Conservation (phyloP, 2,888 invertebrate species). For the Euclidia mi region DNA sequence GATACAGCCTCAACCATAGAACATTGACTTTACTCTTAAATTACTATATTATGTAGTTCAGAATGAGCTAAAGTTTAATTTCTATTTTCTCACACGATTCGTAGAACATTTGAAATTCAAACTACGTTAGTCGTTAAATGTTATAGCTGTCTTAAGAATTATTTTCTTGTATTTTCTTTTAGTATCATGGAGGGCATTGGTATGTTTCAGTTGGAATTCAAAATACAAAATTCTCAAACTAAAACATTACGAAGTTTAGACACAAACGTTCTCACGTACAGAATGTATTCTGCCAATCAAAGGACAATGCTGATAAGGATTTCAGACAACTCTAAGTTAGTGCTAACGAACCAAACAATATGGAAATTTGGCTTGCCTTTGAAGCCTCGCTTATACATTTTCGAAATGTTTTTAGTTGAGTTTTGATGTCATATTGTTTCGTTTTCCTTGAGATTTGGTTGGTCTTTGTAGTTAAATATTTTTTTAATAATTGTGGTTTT, state of each 20-base stretch:
- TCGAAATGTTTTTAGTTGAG: conserved; percentile 43
- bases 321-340: conserved; percentile 50
- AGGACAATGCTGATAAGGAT: conserved; percentile 37
- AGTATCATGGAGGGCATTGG: neutral
- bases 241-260: neutral
- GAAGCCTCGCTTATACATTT: conserved; percentile 44
- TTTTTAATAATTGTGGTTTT: no score
- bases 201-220: neutral
- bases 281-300: conserved; percentile 49
- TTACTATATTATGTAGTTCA: no score
- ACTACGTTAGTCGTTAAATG: no score
- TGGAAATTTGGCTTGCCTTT: conserved; percentile 52
- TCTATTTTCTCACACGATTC: no score
- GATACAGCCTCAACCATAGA: no score
- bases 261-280: conserved; percentile 7
- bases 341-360: conserved; percentile 60
- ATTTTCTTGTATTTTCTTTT: no score
- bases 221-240: neutral
- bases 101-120: no score
- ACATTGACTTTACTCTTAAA: no score
- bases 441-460: conserved; percentile 43
- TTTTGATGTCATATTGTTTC: conserved; percentile 31
- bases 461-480: conserved; percentile 4
- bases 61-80: no score
- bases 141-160: no score